A percentile compares a stretch with the other conserved stretches of the same genome.
These are phyloP conservation scores for Istiophorus platypterus DNA, from an alignment of 2,113 vertebrate genomes.

Conservation along the genomic window DNA sequence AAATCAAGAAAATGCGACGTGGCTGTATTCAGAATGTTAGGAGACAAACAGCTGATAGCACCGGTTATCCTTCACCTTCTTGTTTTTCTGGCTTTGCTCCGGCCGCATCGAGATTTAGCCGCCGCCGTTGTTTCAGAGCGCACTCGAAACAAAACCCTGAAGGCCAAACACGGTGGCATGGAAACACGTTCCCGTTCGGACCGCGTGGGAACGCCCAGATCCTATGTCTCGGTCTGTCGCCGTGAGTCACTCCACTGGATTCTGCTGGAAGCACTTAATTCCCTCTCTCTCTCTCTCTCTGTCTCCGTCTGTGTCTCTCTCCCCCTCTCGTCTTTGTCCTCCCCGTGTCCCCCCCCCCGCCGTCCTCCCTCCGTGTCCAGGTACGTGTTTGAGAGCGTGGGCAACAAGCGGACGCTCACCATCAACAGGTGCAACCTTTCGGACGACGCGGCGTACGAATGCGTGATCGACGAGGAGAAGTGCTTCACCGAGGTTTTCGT, in stretches of 20 bases:
- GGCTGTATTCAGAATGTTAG: too few relatives aligned
- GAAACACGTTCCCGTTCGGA: too few relatives aligned
- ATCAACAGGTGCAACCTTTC: slow-evolving; percentile 93
- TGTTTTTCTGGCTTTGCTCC: too few relatives aligned
- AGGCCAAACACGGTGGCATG: too few relatives aligned
- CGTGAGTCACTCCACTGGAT: slow-evolving; percentile 53
- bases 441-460: slow-evolving; percentile 92
- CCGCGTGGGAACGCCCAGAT: slow-evolving; percentile 24
- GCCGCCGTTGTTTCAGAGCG: too few relatives aligned
- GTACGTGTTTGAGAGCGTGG: slow-evolving; percentile 91
- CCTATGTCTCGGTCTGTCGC: slow-evolving; percentile 12
- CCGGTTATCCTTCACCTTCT: too few relatives aligned
- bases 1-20: too few relatives aligned
- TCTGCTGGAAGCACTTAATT: slow-evolving; percentile 41
- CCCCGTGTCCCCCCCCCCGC: slow-evolving; percentile 19
- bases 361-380: slow-evolving; percentile 69
- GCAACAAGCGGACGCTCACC: slow-evolving; percentile 89
- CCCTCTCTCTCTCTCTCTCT: slow-evolving; percentile 10
- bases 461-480: slow-evolving; percentile 89
- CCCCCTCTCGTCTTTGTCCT: slow-evolving; percentile 15
- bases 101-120: too few relatives aligned
- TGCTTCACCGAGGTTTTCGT: slow-evolving; percentile 90
- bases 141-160: too few relatives aligned
- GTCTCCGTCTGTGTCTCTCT: neutral
- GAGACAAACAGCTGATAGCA: neutral